A percentile compares a stretch with the other conserved stretches of the same genome.
These are phyloP conservation scores for Marasmarcha lunaedactyla DNA, from an alignment of 2,888 invertebrate genomes.

Conservation along the genomic window DNA sequence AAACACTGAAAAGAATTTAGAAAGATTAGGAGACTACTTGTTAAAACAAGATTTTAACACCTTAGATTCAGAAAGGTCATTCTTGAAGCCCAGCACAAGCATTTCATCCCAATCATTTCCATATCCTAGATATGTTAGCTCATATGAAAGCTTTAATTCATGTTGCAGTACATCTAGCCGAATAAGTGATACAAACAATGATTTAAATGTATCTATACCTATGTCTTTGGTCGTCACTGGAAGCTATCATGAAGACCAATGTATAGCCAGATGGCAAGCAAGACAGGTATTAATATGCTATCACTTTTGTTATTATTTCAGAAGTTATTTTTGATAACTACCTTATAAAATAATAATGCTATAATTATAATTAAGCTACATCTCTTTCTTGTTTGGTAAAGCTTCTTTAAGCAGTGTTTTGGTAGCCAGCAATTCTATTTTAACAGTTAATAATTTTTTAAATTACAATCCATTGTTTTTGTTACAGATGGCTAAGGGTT, in stretches of 20 bases:
- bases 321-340: background rate
- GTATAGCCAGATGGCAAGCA: constrained; percentile 72
- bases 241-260: constrained; percentile 41
- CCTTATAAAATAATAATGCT: background rate
- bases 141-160: constrained; percentile 23
- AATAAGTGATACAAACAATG: constrained; percentile 18
- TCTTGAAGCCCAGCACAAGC: constrained; percentile 30
- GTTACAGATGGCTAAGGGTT: constrained; percentile 71
- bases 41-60: constrained; percentile 45
- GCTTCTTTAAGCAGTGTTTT: too few relatives aligned
- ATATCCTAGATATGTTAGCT: constrained; percentile 42
- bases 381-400: too few relatives aligned
- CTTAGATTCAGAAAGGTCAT: constrained; percentile 30
- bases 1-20: constrained; percentile 43
- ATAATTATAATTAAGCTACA: too few relatives aligned
- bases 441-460: too few relatives aligned
- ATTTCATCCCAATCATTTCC: constrained; percentile 26
- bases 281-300: constrained; percentile 71
- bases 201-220: constrained; percentile 18
- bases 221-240: constrained; percentile 31
- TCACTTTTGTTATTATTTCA: background rate
- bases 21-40: constrained; percentile 47
- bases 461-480: too few relatives aligned
- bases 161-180: constrained; percentile 16
- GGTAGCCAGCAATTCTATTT: too few relatives aligned